Conservation (phyloP, 1,140 invertebrate genomes). For the Bombus sylvicola region DNA sequence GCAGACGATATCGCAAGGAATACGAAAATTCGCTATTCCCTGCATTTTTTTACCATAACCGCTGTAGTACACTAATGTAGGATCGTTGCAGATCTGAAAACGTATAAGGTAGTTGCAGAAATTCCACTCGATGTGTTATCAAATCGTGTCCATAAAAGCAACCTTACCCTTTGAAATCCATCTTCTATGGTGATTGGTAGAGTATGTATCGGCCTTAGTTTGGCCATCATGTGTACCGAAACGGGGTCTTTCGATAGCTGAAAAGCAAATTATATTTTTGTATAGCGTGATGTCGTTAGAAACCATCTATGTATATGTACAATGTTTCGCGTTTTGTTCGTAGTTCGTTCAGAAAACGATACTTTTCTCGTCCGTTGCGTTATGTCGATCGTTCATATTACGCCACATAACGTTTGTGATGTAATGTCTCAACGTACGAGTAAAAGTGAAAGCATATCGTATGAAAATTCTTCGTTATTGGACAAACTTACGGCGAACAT, state of each 20-base stretch:
- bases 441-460: constrained; percentile 31
- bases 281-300: not conserved
- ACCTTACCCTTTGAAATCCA: constrained; percentile 43
- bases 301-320: too few species aligned
- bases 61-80: not conserved
- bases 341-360: not conserved
- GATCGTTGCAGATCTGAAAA: not conserved
- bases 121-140: not conserved
- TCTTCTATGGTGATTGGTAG: constrained; percentile 5
- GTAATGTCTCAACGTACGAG: not conserved
- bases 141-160: not conserved
- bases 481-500: constrained; percentile 56
- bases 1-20: constrained; percentile 40
- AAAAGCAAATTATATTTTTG: constrained; percentile 1
- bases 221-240: constrained; percentile 29
- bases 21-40: not conserved
- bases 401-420: not conserved
- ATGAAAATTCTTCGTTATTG: not conserved
- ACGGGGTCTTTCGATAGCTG: constrained; percentile 35
- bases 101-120: not conserved
- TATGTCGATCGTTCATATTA: not conserved
- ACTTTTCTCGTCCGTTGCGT: not conserved
- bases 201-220: constrained; percentile 18
- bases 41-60: not conserved
- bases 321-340: not conserved